Percentiles rank a stretch among this genome's conserved stretches.
phyloP scores from a whole-genome alignment of 2,113 vertebrate genomes.

The Dermatemys mawii region DNA sequence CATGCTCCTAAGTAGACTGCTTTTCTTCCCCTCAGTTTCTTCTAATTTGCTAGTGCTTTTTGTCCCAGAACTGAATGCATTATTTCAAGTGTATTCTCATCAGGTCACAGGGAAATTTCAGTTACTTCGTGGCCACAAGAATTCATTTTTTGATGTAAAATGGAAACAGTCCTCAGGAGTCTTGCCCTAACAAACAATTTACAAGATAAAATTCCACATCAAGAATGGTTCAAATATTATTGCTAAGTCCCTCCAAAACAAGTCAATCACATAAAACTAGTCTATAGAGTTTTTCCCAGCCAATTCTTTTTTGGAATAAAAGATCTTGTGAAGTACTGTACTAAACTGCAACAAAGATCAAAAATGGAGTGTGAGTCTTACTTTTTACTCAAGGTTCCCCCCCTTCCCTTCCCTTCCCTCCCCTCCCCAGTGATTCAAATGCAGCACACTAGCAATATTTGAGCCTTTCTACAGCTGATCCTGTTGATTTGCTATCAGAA shows the following conservation, averaged over 20 bases:
- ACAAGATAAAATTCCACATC: accelerated
- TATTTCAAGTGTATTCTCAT: background rate
- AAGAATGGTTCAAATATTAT: background rate
- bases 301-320: accelerated
- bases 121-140: background rate
- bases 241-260: background rate
- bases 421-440: accelerated
- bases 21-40: background rate
- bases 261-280: background rate
- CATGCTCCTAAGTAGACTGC: background rate
- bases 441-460: accelerated
- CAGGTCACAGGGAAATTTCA: accelerated
- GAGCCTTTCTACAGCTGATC: background rate
- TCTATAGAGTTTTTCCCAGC: accelerated
- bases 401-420: no score
- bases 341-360: accelerated
- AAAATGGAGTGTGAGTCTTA: background rate
- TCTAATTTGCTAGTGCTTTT: background rate
- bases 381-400: background rate
- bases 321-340: accelerated
- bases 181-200: accelerated
- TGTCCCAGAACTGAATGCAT: accelerated
- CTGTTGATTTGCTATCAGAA: background rate
- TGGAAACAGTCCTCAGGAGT: accelerated
- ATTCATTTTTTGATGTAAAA: background rate